Conservation (phyloP, 2,113 vertebrate species). For the Dasyurus viverrinus region DNA sequence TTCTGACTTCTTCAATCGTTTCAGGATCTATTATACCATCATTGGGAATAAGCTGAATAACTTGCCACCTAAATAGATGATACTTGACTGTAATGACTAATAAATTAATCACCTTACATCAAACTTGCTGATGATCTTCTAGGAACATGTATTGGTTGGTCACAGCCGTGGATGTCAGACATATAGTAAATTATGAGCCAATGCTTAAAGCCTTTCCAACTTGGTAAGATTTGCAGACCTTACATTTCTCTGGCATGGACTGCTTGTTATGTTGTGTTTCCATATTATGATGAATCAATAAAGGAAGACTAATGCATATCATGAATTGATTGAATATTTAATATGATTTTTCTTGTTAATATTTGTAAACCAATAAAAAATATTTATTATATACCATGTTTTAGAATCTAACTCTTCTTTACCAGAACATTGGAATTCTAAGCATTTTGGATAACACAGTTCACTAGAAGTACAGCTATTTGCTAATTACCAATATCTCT, state of each 20-base stretch:
- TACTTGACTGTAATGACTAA: not conserved
- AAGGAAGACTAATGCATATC: not conserved
- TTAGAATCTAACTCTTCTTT: not conserved
- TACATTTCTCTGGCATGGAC: not conserved
- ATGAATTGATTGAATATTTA: not conserved
- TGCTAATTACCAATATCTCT: not conserved
- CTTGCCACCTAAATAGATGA: not conserved
- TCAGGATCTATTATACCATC: no score
- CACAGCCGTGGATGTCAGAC: not conserved
- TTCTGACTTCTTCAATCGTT: not conserved
- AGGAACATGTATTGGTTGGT: not conserved
- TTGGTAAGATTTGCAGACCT: accelerated
- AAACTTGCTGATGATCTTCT: not conserved
- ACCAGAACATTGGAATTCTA: not conserved
- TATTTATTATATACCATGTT: not conserved
- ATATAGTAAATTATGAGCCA: not conserved
- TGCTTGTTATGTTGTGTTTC: not conserved
- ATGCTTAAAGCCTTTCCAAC: not conserved
- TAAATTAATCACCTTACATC: not conserved
- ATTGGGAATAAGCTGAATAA: not conserved
- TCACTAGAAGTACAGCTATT: not conserved
- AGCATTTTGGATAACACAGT: not conserved
- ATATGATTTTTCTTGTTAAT: not conserved
- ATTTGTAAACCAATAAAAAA: not conserved
- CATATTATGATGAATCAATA: not conserved